Evolutionary conservation across 53 echinoderm and acorn worm species (phyloP).

Genomic region (Holothuria scabra): DNA sequence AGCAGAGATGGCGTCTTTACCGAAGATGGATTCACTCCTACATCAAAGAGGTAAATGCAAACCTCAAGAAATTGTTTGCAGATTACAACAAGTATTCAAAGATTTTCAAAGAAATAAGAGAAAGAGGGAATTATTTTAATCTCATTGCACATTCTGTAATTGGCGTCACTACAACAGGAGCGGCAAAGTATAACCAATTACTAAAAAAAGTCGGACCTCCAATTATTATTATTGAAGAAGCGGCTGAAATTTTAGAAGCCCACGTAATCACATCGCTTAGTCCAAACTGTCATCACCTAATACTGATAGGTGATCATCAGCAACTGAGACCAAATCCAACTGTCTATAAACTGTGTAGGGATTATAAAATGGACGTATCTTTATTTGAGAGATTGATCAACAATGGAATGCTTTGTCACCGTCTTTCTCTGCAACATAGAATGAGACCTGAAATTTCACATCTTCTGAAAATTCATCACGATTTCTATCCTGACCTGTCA

Average conservation of each 20-base stretch:
- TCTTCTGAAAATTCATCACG: conserved; percentile 69
- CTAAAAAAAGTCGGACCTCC: conserved; percentile 33
- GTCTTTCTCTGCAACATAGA: conserved; percentile 70
- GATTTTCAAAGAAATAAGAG: conserved; percentile 16
- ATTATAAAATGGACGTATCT: conserved; percentile 75
- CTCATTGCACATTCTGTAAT: conserved; percentile 51
- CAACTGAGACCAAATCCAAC: conserved; percentile 90
- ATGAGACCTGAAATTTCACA: conserved; percentile 81
- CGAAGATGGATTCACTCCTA: conserved; percentile 53
- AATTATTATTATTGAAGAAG: conserved; percentile 82
- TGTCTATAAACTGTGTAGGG: conserved; percentile 74
- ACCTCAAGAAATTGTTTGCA: neutral
- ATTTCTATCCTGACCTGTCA: conserved; percentile 67
- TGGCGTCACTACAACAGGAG: conserved; percentile 73
- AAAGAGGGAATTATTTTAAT: conserved; percentile 38
- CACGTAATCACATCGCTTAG: conserved; percentile 82
- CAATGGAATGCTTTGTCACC: conserved; percentile 62
- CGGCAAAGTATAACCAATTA: conserved; percentile 50
- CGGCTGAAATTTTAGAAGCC: conserved; percentile 91
- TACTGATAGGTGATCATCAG: conserved; percentile 93
- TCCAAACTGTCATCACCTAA: conserved; percentile 74
- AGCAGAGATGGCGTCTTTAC: conserved; percentile 62
- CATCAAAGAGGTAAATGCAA: neutral
- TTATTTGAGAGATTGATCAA: conserved; percentile 80
- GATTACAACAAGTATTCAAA: conserved; percentile 1